A percentile compares a stretch with the other conserved stretches of the same genome.
phyloP scores from a whole-genome alignment of 2,888 invertebrate genomes.

The Caenorhabditis virilis region DNA sequence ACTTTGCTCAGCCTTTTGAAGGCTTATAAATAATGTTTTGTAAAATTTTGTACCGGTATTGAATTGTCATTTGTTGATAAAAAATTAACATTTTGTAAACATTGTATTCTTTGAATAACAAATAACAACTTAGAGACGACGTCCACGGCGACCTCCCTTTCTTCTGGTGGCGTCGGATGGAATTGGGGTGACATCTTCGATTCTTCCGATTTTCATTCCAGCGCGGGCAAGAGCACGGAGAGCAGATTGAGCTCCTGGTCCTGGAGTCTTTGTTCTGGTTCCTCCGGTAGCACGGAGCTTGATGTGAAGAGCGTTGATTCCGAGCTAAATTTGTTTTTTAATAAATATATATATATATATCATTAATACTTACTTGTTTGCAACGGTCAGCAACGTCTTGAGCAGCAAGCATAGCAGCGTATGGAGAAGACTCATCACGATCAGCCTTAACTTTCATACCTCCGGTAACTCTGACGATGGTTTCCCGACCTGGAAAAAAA shows the following conservation, averaged over 20 bases:
- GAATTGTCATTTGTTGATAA: constrained; percentile 3
- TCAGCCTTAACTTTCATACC: constrained; percentile 99
- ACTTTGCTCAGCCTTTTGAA: too few species aligned
- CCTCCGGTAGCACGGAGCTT: constrained; percentile 98
- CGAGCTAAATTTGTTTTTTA: constrained; percentile 70
- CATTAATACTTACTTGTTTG: constrained; percentile 76
- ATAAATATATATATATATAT: constrained; percentile 2
- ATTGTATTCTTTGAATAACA: constrained; percentile 45
- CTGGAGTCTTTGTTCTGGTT: constrained; percentile 68
- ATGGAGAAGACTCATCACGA: constrained; percentile 98
- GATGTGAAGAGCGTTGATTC: constrained; percentile 96
- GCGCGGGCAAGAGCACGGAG: constrained; percentile 96
- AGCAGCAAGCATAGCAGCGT: constrained; percentile 99
- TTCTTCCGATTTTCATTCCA: constrained; percentile 98
- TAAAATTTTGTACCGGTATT: not conserved
- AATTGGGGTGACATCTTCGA: constrained; percentile 96
- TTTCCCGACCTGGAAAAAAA: constrained; percentile 70
- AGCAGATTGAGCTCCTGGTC: constrained; percentile 95
- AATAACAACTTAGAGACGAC: constrained; percentile 81
- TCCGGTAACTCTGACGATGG: constrained; percentile 81
- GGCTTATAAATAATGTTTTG: not conserved
- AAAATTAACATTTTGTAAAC: constrained; percentile 16
- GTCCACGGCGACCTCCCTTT: constrained; percentile 99
- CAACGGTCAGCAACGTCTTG: constrained; percentile 99
- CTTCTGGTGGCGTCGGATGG: constrained; percentile 98